These are phyloP conservation scores for Chiroxiphia lanceolata DNA, from an alignment of 2,797 vertebrate species.

Conservation along the genomic window DNA sequence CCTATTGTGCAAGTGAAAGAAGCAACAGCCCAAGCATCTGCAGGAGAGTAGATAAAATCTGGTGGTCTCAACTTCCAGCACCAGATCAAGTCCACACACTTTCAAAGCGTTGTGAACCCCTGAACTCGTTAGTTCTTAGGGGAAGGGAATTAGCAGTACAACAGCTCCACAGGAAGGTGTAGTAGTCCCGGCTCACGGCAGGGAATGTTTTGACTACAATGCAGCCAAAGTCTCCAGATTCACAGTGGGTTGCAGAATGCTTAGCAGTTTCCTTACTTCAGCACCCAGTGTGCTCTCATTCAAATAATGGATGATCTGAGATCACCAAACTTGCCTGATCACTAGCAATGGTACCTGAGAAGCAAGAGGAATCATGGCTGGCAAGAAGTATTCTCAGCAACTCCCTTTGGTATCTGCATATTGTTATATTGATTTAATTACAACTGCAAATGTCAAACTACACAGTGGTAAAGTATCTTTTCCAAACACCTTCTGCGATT, in stretches of 20 bases:
- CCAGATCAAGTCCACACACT: background rate
- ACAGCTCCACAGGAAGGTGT: background rate
- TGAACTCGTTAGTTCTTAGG: background rate
- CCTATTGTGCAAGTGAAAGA: background rate
- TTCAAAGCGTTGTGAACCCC: background rate
- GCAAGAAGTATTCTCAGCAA: background rate
- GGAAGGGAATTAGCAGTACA: background rate
- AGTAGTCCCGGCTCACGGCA: accelerated
- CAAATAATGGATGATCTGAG: background rate
- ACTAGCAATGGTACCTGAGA: background rate
- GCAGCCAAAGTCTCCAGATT: background rate
- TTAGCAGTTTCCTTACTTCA: accelerated
- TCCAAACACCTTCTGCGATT: background rate
- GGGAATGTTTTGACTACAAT: background rate
- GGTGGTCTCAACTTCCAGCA: background rate
- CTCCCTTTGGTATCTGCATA: background rate
- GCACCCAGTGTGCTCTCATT: background rate
- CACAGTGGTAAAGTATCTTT: background rate
- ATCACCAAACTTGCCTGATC: background rate
- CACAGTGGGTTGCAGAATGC: background rate
- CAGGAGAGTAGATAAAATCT: background rate
- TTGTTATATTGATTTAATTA: background rate
- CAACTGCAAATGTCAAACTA: background rate
- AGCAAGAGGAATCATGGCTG: background rate
- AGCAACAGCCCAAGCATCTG: background rate